Conservation (phyloP, 2,888 invertebrate genomes). For the Zaprionus obscuricornis region DNA sequence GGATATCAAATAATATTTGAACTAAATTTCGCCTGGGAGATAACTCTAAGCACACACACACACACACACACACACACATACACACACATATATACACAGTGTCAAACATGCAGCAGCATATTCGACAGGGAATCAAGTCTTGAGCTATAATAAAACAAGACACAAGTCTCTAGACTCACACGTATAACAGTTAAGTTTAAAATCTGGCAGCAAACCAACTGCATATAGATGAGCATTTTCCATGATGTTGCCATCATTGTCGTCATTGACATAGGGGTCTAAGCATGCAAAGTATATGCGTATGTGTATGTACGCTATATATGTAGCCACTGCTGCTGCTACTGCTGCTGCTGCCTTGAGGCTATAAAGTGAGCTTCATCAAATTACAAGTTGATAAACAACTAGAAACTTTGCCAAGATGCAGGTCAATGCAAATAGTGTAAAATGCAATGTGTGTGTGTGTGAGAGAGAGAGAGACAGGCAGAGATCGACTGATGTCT, state of each 20-base stretch:
- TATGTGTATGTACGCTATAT: too few relatives aligned
- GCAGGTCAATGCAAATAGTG: conserved; percentile 58
- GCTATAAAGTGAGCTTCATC: conserved; percentile 40
- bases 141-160: too few relatives aligned
- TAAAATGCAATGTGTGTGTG: conserved; percentile 49
- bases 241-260: conserved; percentile 19
- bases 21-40: conserved; percentile 43
- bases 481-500: too few relatives aligned
- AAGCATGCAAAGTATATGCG: too few relatives aligned
- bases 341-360: not conserved
- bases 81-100: too few relatives aligned
- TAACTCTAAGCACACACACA: too few relatives aligned
- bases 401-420: conserved; percentile 42
- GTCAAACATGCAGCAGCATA: too few relatives aligned
- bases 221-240: conserved; percentile 50
- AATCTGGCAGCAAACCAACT: conserved; percentile 34
- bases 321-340: too few relatives aligned
- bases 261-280: conserved; percentile 36
- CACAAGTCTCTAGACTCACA: too few relatives aligned
- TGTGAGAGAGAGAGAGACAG: too few relatives aligned
- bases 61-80: too few relatives aligned
- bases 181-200: conserved; percentile 42
- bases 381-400: conserved; percentile 61
- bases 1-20: conserved; percentile 77
- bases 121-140: too few relatives aligned